Base-by-base conservation (phyloP, 2,888 invertebrate species). In the Theretra japonica region DNA sequence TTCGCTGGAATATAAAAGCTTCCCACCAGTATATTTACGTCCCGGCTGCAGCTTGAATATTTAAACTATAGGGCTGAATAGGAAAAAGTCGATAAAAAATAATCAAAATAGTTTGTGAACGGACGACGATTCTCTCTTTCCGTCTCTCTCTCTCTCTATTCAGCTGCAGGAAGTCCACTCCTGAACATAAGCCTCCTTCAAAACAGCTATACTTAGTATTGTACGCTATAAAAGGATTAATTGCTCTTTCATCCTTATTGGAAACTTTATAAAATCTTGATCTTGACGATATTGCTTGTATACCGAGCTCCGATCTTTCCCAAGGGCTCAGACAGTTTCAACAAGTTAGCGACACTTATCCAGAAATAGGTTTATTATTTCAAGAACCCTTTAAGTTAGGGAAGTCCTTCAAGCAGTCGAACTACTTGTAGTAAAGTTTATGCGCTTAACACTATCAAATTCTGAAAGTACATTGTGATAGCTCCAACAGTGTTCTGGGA, bases 11-110 rank as follows among this genome's bases (percentile, higher is more conserved):
- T 41, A 65, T 65, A 65, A 41, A 65, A 15, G 21, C 41, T 60
- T 60, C 25, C 7, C 33, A 62, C 62, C 60, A 62, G 41, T 62
- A 21, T 62, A 62, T 62, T 65, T 41, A 41, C 41, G 11, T 41
- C 48, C 23, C 41, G 23, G 62, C n/a, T 33, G 41, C 23, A 21
- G 41, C 23, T 21, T 23, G 23, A 41, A 33, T 33, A 48, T 65
- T 25, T 41, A 41, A 41, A 65, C 41, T 41, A 41, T 41, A 19
- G 19, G 21, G 33, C 41, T 65, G 62, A 41, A 23, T 17, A 21
- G 41, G 23, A 23, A 15, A 21, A 21, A 65, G 15, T 11, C n/a
- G 41, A 65, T 33, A 65, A 21, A 30, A n/a, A 65, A 17, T 15
- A 23, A 15, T 41, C 21, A 23, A 2, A 23, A 21, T 15, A 33